Percentiles rank a stretch among this genome's conserved stretches.
phyloP scores from a whole-genome alignment of 2,797 vertebrate genomes.

The Eurystomus glaucurus region DNA sequence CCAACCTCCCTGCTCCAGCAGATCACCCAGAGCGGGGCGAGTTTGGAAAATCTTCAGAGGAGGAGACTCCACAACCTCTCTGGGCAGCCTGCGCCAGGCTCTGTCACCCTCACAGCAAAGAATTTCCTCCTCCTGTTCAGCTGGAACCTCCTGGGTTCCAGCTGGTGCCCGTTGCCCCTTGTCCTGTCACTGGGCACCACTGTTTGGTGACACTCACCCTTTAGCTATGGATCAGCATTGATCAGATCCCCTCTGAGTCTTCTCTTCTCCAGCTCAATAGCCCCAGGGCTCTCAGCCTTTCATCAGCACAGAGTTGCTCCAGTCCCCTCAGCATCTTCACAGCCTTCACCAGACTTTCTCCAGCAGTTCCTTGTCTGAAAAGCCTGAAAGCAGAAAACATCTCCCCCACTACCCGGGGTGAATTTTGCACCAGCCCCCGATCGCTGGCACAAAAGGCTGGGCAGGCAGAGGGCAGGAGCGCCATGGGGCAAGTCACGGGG shows the following conservation, averaged over 20 bases:
- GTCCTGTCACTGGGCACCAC: not conserved
- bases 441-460: not conserved
- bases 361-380: too few relatives aligned
- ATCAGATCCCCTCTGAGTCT: not conserved
- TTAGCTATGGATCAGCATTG: not conserved
- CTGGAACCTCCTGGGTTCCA: not conserved
- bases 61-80: not conserved
- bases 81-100: not conserved
- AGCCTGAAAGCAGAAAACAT: not conserved
- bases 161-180: not conserved
- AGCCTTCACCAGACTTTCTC: not conserved
- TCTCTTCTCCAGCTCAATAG: not conserved
- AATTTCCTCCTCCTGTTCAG: not conserved
- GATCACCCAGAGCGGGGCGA: not conserved
- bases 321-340: not conserved
- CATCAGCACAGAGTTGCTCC: not conserved
- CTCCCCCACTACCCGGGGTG: rapidly evolving
- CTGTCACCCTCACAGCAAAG: not conserved
- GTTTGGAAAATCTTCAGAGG: not conserved
- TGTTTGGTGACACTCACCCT: not conserved
- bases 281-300: not conserved
- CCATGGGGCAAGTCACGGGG: rapidly evolving
- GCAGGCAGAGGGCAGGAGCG: not conserved
- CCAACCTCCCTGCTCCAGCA: not conserved
- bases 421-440: not conserved